phyloP scores from a whole-genome alignment of 2,113 vertebrate genomes.

The Scophthalmus maximus region DNA sequence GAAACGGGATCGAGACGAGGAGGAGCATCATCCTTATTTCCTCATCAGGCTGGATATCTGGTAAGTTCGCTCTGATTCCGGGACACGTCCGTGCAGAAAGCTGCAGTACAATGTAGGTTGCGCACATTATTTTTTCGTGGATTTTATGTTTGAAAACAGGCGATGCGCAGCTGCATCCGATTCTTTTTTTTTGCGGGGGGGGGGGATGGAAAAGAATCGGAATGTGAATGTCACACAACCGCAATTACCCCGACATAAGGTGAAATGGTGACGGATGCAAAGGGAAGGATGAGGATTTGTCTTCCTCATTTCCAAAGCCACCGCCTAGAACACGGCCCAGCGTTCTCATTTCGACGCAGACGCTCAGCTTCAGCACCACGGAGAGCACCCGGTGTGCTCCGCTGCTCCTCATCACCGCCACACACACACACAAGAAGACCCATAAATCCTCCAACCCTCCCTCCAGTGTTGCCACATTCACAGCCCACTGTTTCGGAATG shows the following conservation, averaged over 20 bases:
- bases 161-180: background rate
- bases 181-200: no score
- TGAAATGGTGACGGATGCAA: background rate
- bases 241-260: background rate
- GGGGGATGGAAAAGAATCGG: accelerated
- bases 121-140: background rate
- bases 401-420: background rate
- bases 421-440: no score
- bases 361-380: slow-evolving; percentile 81
- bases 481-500: background rate
- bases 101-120: background rate
- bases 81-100: background rate
- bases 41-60: slow-evolving; percentile 46
- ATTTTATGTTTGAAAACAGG: background rate
- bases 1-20: slow-evolving; percentile 39
- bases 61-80: slow-evolving; percentile 54
- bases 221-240: background rate
- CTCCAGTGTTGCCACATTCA: background rate
- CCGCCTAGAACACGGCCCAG: slow-evolving; percentile 50
- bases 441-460: accelerated
- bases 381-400: slow-evolving; percentile 72
- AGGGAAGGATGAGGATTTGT: background rate
- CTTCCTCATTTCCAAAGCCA: slow-evolving; percentile 35
- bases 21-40: slow-evolving; percentile 63
- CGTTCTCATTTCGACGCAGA: slow-evolving; percentile 43